Evolutionary conservation across 2,888 invertebrate species (phyloP).

Genomic region (Drosophila acutilabella): DNA sequence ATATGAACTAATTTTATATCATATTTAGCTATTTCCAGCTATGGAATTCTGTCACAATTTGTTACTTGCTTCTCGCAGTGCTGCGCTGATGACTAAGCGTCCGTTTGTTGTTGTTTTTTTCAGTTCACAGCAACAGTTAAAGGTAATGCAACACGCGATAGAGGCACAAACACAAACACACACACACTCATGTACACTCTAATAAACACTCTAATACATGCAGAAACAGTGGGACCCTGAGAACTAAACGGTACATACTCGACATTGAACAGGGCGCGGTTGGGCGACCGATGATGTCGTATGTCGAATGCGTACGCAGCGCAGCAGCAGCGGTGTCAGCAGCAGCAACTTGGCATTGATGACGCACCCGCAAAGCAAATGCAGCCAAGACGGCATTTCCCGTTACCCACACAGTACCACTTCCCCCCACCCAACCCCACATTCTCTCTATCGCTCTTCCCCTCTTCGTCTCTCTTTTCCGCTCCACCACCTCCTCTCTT

Average conservation of each 20-base stretch:
- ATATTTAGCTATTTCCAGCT: no score
- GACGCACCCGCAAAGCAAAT: slow-evolving; percentile 28
- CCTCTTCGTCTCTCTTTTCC: no score
- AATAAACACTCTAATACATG: not conserved
- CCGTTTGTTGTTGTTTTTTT: slow-evolving; percentile 2
- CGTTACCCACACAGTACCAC: not conserved
- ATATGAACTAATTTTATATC: no score
- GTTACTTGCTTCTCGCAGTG: not conserved
- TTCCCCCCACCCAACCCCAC: not conserved
- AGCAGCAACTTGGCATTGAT: slow-evolving; percentile 37
- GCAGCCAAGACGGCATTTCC: slow-evolving; percentile 27
- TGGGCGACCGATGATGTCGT: slow-evolving; percentile 2
- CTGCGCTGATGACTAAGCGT: slow-evolving; percentile 21
- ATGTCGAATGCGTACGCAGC: slow-evolving; percentile 39
- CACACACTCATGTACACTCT: not conserved
- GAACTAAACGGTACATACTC: slow-evolving; percentile 9
- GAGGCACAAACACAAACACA: slow-evolving; percentile 2
- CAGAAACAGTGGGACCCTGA: not conserved
- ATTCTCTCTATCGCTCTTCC: not conserved
- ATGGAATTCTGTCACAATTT: not conserved
- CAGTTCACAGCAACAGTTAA: slow-evolving; percentile 65
- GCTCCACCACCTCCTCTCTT: not conserved
- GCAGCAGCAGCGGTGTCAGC: slow-evolving; percentile 5
- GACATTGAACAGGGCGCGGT: slow-evolving; percentile 32
- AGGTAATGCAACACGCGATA: slow-evolving; percentile 66